Evolutionary conservation across 2,888 invertebrate genomes (phyloP).

Genomic region (Augochlorella aurata): DNA sequence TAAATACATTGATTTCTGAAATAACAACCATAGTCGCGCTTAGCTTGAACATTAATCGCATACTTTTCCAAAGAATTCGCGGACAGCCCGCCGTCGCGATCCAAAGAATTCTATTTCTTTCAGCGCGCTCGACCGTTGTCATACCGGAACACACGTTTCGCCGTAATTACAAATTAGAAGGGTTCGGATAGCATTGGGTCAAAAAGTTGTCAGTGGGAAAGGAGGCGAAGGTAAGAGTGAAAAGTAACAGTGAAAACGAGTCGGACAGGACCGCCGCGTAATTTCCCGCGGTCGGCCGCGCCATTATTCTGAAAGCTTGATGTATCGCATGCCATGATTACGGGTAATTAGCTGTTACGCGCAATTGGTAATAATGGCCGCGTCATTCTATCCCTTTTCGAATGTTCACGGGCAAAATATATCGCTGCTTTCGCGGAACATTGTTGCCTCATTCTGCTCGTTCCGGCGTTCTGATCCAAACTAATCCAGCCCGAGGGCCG

Average conservation of each 20-base stretch:
- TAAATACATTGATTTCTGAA: too few relatives aligned
- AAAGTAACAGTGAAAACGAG: conserved; percentile 47
- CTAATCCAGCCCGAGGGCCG: not conserved
- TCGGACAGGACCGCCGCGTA: conserved; percentile 35
- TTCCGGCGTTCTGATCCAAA: not conserved
- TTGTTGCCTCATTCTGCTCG: not conserved
- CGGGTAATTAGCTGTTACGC: conserved; percentile 73
- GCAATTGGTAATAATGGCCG: conserved; percentile 73
- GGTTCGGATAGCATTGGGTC: conserved; percentile 27
- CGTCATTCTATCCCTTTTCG: conserved; percentile 33
- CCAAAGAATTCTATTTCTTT: conserved; percentile 35
- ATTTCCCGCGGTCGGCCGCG: conserved; percentile 59
- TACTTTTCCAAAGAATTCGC: not conserved
- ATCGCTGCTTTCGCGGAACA: conserved; percentile 10
- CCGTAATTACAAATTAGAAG: conserved; percentile 48
- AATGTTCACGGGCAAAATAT: conserved; percentile 30
- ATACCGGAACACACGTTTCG: conserved; percentile 27
- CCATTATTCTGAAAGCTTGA: conserved; percentile 73
- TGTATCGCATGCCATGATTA: conserved; percentile 72
- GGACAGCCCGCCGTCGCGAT: not conserved
- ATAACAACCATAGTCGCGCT: too few relatives aligned
- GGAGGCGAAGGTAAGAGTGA: conserved; percentile 34
- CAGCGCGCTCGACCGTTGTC: not conserved
- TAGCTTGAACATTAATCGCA: not conserved
- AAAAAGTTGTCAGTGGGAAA: conserved; percentile 48